phyloP scores from a whole-genome alignment of 1,140 invertebrate species.

The Pemphigus obesinymphae region DNA sequence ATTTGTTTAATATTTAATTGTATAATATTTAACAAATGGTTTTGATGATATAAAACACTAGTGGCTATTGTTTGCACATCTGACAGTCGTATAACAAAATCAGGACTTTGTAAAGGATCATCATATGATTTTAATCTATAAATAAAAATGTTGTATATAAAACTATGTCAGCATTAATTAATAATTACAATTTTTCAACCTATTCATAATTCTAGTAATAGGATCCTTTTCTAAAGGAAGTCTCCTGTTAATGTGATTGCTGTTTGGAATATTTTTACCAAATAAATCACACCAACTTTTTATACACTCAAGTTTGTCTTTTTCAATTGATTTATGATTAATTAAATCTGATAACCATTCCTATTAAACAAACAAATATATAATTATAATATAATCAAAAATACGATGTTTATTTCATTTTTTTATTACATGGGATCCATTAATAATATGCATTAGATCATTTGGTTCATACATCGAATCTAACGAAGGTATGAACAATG shows the following conservation, averaged over 20 bases:
- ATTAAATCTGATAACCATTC: constrained; percentile 66
- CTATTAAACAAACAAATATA: constrained; percentile 46
- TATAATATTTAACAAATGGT: constrained; percentile 5
- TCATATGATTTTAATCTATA: constrained; percentile 60
- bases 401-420: constrained; percentile 18
- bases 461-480: constrained; percentile 66
- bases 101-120: constrained; percentile 54
- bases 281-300: constrained; percentile 53
- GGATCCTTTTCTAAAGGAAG: constrained; percentile 43
- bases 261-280: constrained; percentile 35
- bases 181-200: constrained; percentile 49
- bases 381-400: not conserved
- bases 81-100: constrained; percentile 45
- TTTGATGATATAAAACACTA: constrained; percentile 8
- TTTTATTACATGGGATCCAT: constrained; percentile 56
- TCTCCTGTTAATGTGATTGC: not conserved
- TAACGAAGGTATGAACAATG: constrained; percentile 65
- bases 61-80: not conserved
- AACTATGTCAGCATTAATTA: not conserved
- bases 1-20: constrained; percentile 32
- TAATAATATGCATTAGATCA: constrained; percentile 55
- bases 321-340: constrained; percentile 57
- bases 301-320: constrained; percentile 53
- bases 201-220: constrained; percentile 45
- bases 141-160: not conserved